These are phyloP conservation scores for Pristionchus maxplancki DNA, from an alignment of 2,888 invertebrate species.

Conservation along the genomic window DNA sequence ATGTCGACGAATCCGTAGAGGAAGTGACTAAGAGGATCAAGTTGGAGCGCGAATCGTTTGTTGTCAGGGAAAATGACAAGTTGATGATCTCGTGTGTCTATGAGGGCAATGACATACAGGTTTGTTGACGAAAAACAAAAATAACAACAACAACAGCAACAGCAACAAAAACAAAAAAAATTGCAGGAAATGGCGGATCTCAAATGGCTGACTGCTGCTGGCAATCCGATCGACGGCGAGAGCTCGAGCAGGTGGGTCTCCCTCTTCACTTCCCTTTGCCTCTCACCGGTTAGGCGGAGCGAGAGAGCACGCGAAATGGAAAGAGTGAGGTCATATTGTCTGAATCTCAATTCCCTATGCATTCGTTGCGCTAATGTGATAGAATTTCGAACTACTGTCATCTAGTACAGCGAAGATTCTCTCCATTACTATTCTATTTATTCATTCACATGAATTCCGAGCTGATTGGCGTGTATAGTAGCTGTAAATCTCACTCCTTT, in stretches of 20 bases:
- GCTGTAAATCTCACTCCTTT: neutral
- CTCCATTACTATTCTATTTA: too few relatives aligned
- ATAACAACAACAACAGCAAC: too few relatives aligned
- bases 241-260: constrained; percentile 61
- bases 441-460: too few relatives aligned
- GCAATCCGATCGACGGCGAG: constrained; percentile 66
- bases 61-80: constrained; percentile 45
- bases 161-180: too few relatives aligned
- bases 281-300: too few relatives aligned
- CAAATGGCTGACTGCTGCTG: constrained; percentile 67
- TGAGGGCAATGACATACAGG: constrained; percentile 59
- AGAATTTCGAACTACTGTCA: neutral
- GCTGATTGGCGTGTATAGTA: neutral
- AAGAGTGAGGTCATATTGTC: too few relatives aligned
- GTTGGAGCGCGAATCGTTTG: constrained; percentile 45
- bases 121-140: neutral
- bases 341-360: neutral
- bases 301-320: too few relatives aligned
- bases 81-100: constrained; percentile 64
- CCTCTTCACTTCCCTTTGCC: too few relatives aligned
- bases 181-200: constrained; percentile 61
- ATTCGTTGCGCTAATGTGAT: neutral
- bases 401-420: neutral
- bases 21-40: constrained; percentile 24
- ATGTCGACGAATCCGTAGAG: neutral